These are phyloP conservation scores for Ametastegia equiseti DNA, from an alignment of 2,888 invertebrate genomes.

Conservation along the genomic window DNA sequence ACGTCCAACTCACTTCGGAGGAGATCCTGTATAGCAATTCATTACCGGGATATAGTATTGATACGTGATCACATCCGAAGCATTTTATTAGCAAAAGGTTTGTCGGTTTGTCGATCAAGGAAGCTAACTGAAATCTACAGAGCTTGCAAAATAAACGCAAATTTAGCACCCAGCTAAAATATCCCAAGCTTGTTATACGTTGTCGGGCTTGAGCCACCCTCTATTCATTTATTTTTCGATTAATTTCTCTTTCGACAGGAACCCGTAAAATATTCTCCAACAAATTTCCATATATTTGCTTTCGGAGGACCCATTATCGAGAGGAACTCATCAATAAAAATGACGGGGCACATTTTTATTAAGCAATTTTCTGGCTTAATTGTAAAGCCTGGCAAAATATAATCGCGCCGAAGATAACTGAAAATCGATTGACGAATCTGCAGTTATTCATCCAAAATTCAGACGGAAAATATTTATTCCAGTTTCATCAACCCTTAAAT, in stretches of 20 bases:
- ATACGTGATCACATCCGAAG: conserved; percentile 1
- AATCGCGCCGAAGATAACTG: background rate
- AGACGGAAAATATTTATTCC: background rate
- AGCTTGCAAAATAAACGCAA: background rate
- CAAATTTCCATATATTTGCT: conserved; percentile 33
- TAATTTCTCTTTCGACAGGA: background rate
- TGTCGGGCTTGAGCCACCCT: background rate
- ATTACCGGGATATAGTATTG: background rate
- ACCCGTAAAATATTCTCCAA: conserved; percentile 23
- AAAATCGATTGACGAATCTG: conserved; percentile 14
- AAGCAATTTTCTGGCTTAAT: conserved; percentile 22
- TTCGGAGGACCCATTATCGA: conserved; percentile 21
- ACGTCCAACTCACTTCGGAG: background rate
- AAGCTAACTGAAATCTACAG: background rate
- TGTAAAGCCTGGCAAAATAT: background rate
- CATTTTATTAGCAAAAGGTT: background rate
- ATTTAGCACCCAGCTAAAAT: background rate
- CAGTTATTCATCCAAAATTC: background rate
- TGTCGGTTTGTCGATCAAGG: background rate
- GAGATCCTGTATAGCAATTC: background rate
- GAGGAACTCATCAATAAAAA: conserved; percentile 27
- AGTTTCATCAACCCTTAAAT: background rate
- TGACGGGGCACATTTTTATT: conserved; percentile 8
- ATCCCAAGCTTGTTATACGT: background rate
- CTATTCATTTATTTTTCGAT: conserved; percentile 28